Evolutionary conservation across 1,140 invertebrate genomes (phyloP), one percentile per base, ranked within the genome.

Genomic region (Akabosia matsudoensis): DNA sequence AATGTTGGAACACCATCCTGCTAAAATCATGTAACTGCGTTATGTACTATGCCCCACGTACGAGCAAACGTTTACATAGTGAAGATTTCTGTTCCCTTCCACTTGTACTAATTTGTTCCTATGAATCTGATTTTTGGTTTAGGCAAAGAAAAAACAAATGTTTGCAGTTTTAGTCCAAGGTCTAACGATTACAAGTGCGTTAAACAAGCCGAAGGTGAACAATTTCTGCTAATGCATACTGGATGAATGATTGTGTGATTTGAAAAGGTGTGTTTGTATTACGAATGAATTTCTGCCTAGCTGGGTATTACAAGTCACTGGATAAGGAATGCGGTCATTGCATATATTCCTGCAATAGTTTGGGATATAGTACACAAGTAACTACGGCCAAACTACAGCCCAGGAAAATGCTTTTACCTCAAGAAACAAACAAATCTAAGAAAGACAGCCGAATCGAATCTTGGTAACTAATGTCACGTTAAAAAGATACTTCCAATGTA

Each of bases 41-140:
- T 2, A 30, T 75, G 34, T 80, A 76, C 34, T 80, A 78, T 45
- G 78, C 78, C 77, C 79, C 79, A 75, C 26, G 79, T 80, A 77
- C 10, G 45, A n/a, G 14, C 54, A n/a, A 61, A 61, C 45, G n/a
- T 51, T 51, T 51, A 51, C n/a, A n/a, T n/a, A n/a, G n/a, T n/a
- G n/a, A n/a, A n/a, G n/a, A n/a, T n/a, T n/a, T n/a, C n/a, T n/a
- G n/a, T n/a, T n/a, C n/a, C n/a, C n/a, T n/a, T n/a, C n/a, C n/a
- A n/a, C n/a, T n/a, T n/a, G n/a, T n/a, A n/a, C n/a, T n/a, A n/a
- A n/a, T n/a, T n/a, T n/a, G n/a, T n/a, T n/a, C n/a, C n/a, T n/a
- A n/a, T n/a, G n/a, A n/a, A n/a, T n/a, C n/a, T n/a, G n/a, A n/a
- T n/a, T n/a, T n/a, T n/a, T n/a, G n/a, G n/a, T n/a, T n/a, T 45